Base-by-base conservation (phyloP, 2,888 invertebrate species). In the Epinotia demarniana region DNA sequence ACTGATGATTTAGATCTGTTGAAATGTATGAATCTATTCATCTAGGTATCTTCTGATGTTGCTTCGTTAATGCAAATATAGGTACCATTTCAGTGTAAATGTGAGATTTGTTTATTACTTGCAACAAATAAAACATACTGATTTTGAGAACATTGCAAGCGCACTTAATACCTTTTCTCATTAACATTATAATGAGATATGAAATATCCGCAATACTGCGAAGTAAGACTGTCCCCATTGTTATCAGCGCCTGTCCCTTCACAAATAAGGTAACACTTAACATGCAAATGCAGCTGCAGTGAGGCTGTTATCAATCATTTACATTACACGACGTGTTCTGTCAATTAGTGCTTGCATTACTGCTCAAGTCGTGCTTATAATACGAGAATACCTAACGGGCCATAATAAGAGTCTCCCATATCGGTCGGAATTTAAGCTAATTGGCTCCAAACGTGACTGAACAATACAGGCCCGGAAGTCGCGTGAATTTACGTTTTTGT, bases 371-470 rank as follows among this genome's bases (percentile, higher is more conserved):
- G 80, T 79, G 82, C 83, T 85, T 84, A 87, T 88, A 88, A 86
- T 87, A 86, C 53, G 53, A 53, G 53, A 39, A 39, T 84, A 83
- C 84, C 80, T 79, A 77, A 77, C 78, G 53, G 75, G 89, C 89
- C 72, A 67, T 79, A 90, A 86, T 87, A 90, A 69, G 89, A 89
- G 76, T 69, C 78, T 79, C 79, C 91, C 91, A 85, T 92, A 90
- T 86, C 85, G 86, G 88, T 90, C 79, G 85, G 88, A 91, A 90
- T 91, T 90, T 90, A 92, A 92, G 89, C 91, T 91, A 91, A 93
- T 92, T 91, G 91, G 91, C 82, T 79, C 81, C 81, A 79, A 84
- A 85, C 85, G 84, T 85, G 89, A 90, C 87, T 87, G 88, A 88
- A 93, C 93, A 93, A 94, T 93, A 86, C 87, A 80, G 84, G 79